Base-by-base conservation (phyloP, 2,797 vertebrate genomes). In the Acomys russatus region DNA sequence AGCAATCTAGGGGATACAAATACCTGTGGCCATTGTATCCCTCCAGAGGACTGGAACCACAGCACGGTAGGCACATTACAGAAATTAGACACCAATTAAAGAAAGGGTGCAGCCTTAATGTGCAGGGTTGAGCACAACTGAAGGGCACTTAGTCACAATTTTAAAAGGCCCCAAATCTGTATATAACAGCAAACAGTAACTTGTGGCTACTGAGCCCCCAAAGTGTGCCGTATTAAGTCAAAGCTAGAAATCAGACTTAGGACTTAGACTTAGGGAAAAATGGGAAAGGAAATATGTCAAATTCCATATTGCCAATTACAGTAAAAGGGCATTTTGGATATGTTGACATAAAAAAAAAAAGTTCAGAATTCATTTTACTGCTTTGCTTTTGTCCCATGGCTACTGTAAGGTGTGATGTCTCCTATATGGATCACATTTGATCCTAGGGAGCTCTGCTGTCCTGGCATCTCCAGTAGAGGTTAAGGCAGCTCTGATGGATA, bases 301-400 rank as follows among this genome's bases (percentile, higher is more conserved):
- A 79, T 78, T 88, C 84, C 74, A 78, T 51, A 66, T 44, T 44
- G 44, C 15, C 1, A 0, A 79, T 35, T 79, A 20, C 66, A 79
- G 49, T 79, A 33, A 93, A 78, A 85, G n/a, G 30, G 14, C 54
- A 49, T 82, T 74, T 51, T 4, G 25, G 68, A 9, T n/a, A 59
- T 35, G n/a, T 17, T 59, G 9, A 64, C 9, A 84, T 74, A 74
- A 63, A n/a, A 89, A 91, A 89, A 91, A 90, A 63, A 86, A 38
- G 66, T 30, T 74, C 38, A 35, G 92, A 73, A 73, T 76, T 63
- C 63, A 77, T 84, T 56, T 87, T 2, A 88, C 61, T 49, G 14
- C 68, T 73, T 61, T n/a, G 28, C 49, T 54, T 78, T 91, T 71
- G 85, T 28, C 78, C 89, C 49, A 5, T 51, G 71, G 61, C 66